phyloP scores from a whole-genome alignment of 1,140 invertebrate species.

The Eurosta solidaginis region DNA sequence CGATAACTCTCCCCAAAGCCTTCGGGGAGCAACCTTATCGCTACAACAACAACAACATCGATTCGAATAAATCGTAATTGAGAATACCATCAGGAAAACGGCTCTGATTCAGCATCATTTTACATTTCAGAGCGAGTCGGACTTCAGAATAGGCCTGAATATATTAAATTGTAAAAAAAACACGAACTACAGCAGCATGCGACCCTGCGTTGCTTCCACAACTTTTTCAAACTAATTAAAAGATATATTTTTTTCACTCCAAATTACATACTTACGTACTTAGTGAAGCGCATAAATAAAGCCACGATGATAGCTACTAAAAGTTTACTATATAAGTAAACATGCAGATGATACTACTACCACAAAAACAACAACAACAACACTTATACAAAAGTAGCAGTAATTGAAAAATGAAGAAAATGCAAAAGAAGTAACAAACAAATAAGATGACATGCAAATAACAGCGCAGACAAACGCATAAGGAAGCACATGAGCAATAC shows the following conservation, averaged over 20 bases:
- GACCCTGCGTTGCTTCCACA: not conserved
- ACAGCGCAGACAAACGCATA: not conserved
- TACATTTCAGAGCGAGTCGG: too few species aligned
- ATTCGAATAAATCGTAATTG: too few species aligned
- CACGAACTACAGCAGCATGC: not conserved
- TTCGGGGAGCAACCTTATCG: too few species aligned
- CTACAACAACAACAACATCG: too few species aligned
- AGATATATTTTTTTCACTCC: not conserved
- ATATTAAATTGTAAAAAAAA: not conserved
- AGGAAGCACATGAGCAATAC: not conserved
- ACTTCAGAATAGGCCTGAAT: too few species aligned
- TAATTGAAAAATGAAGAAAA: not conserved
- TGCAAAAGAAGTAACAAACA: slow-evolving; percentile 9
- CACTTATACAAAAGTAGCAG: not conserved
- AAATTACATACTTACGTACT: not conserved
- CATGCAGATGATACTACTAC: not conserved
- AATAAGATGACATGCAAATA: slow-evolving; percentile 9
- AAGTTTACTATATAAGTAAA: not conserved
- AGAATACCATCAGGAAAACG: too few species aligned
- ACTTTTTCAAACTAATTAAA: slow-evolving; percentile 19
- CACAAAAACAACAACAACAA: not conserved
- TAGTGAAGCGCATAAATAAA: not conserved
- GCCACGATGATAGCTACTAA: not conserved
- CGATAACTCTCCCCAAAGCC: too few species aligned
- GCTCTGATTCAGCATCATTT: too few species aligned